Evolutionary conservation across 2,797 vertebrate genomes (phyloP).

Genomic region (Botia kubotai): DNA sequence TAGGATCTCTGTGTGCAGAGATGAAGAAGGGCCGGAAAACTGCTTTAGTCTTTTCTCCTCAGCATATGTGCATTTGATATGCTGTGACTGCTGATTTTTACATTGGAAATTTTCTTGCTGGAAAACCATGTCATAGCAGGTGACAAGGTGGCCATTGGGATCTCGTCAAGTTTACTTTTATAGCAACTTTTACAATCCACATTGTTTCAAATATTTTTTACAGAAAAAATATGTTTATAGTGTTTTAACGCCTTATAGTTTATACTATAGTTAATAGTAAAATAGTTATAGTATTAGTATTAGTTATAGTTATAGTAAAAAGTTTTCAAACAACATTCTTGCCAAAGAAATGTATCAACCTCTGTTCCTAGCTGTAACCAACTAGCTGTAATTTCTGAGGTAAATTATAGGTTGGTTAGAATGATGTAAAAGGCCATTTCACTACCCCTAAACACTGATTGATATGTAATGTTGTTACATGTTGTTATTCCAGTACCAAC

Average conservation of each 20-base stretch:
- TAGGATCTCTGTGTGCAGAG: not conserved
- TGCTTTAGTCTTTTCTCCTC: slow-evolving; percentile 29
- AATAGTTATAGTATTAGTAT: no score
- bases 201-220: no score
- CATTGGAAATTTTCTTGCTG: slow-evolving; percentile 8
- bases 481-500: no score
- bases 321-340: not conserved
- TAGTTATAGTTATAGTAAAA: no score
- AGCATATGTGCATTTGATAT: slow-evolving; percentile 40
- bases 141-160: slow-evolving; percentile 9
- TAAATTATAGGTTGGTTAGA: not conserved
- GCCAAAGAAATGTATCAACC: not conserved
- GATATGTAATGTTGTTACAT: no score
- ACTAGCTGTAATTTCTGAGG: no score
- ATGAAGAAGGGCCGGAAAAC: not conserved
- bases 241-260: no score
- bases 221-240: no score
- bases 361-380: no score
- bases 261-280: no score
- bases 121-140: not conserved
- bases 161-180: not conserved
- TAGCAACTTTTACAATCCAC: no score
- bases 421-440: not conserved
- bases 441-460: not conserved
- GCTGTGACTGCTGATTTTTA: slow-evolving; percentile 5